A percentile compares a stretch with the other conserved stretches of the same genome.
Conservation (phyloP, 2,113 vertebrate species). For the Lamprologus tigripictilis region DNA sequence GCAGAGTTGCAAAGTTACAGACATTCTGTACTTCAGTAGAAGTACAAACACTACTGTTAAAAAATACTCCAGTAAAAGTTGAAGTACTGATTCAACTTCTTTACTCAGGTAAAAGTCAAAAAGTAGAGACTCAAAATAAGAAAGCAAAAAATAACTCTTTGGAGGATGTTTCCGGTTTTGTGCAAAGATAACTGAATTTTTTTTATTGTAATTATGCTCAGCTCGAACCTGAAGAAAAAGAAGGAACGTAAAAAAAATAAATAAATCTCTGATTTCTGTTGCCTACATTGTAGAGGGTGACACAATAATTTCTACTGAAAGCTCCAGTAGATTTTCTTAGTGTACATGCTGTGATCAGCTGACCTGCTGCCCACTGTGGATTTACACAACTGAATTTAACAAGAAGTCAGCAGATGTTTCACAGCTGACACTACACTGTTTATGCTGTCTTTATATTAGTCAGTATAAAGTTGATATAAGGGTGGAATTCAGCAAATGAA, state of each 20-base stretch:
- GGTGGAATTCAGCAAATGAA: not conserved
- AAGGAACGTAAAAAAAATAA: not conserved
- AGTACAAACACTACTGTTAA: not conserved
- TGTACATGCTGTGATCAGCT: not conserved
- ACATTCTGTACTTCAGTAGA: not conserved
- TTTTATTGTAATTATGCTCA: not conserved
- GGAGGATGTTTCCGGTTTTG: not conserved
- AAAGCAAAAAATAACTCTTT: not conserved
- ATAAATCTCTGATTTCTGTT: not conserved
- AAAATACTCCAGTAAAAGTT: not conserved
- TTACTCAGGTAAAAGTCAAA: not conserved
- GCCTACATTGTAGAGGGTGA: not conserved
- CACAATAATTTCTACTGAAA: not conserved
- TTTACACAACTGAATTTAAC: not conserved
- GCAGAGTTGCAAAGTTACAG: not conserved
- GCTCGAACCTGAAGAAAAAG: not conserved
- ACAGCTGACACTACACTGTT: not conserved
- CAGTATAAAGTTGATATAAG: not conserved
- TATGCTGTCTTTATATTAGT: not conserved
- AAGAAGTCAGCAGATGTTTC: not conserved
- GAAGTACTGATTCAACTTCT: not conserved
- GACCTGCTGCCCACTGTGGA: not conserved
- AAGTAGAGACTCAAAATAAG: not conserved
- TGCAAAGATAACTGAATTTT: not conserved
- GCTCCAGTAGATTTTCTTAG: not conserved